phyloP scores from a whole-genome alignment of 2,113 vertebrate species.

The Hemichromis elongatus region DNA sequence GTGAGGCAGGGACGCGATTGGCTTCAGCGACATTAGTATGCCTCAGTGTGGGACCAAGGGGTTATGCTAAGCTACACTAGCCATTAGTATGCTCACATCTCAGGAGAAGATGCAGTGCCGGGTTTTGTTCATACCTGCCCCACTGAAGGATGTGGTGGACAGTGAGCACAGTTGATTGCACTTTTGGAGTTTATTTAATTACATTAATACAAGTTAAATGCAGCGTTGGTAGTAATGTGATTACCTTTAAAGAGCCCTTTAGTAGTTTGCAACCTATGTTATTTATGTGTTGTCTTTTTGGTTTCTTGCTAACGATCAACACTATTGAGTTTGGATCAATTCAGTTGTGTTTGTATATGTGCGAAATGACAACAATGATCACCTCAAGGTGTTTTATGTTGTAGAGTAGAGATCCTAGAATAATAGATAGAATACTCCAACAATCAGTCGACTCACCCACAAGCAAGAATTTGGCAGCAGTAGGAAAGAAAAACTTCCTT shows the following conservation, averaged over 20 bases:
- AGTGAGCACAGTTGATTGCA: background rate
- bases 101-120: background rate
- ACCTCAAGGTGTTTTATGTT: background rate
- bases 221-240: background rate
- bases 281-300: background rate
- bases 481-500: background rate
- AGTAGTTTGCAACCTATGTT: background rate
- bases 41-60: slow-evolving; percentile 27
- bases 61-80: slow-evolving; percentile 30
- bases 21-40: slow-evolving; percentile 58
- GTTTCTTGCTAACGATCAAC: background rate
- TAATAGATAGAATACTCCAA: background rate
- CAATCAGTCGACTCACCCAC: background rate
- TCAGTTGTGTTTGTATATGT: background rate
- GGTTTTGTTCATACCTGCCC: slow-evolving; percentile 2
- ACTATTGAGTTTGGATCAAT: background rate
- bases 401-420: background rate
- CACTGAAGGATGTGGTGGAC: background rate
- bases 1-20: slow-evolving; percentile 77
- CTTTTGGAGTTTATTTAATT: background rate
- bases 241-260: background rate
- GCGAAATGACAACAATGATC: background rate
- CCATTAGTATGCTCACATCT: slow-evolving; percentile 49
- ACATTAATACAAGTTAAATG: background rate
- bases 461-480: background rate